Evolutionary conservation across 2,797 vertebrate species (phyloP).

Genomic region (Nannoperca obscura): DNA sequence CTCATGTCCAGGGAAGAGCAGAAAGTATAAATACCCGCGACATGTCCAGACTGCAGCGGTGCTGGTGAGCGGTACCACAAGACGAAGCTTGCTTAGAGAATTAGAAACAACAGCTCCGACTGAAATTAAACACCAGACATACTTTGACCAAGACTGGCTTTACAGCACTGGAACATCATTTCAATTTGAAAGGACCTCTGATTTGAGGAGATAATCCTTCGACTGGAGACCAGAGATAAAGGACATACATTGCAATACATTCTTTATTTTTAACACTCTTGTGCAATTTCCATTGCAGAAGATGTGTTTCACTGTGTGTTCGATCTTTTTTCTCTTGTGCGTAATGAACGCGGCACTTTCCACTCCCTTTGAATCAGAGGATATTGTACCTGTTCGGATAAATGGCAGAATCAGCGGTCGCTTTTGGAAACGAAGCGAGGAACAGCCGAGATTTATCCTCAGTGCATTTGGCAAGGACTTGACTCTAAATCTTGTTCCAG

Average conservation of each 20-base stretch:
- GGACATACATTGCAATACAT: slow-evolving; percentile 13
- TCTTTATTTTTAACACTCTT: slow-evolving; percentile 10
- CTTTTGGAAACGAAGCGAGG: slow-evolving; percentile 82
- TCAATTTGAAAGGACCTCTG: slow-evolving; percentile 20
- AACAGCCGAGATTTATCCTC: slow-evolving; percentile 82
- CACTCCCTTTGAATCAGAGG: slow-evolving; percentile 78
- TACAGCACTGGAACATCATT: slow-evolving; percentile 47
- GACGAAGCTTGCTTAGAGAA: slow-evolving; percentile 40
- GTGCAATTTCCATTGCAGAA: slow-evolving; percentile 49
- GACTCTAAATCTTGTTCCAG: slow-evolving; percentile 88
- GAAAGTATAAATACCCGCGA: slow-evolving; percentile 94
- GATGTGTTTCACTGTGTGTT: slow-evolving; percentile 63
- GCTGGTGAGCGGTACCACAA: slow-evolving; percentile 67
- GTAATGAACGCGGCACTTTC: slow-evolving; percentile 61
- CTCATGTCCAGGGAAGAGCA: slow-evolving; percentile 90
- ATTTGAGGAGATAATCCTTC: not conserved
- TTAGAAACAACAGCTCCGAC: slow-evolving; percentile 22
- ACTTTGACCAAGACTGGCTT: slow-evolving; percentile 51
- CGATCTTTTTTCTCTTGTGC: slow-evolving; percentile 69
- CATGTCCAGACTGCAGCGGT: slow-evolving; percentile 79
- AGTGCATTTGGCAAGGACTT: slow-evolving; percentile 87
- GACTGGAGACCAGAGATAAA: slow-evolving; percentile 14
- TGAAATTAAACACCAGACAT: slow-evolving; percentile 39
- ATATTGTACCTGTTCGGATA: slow-evolving; percentile 81
- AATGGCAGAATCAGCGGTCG: slow-evolving; percentile 66